Conservation (phyloP, 2,797 vertebrate species). For the Gymnoscopelus braueri region DNA sequence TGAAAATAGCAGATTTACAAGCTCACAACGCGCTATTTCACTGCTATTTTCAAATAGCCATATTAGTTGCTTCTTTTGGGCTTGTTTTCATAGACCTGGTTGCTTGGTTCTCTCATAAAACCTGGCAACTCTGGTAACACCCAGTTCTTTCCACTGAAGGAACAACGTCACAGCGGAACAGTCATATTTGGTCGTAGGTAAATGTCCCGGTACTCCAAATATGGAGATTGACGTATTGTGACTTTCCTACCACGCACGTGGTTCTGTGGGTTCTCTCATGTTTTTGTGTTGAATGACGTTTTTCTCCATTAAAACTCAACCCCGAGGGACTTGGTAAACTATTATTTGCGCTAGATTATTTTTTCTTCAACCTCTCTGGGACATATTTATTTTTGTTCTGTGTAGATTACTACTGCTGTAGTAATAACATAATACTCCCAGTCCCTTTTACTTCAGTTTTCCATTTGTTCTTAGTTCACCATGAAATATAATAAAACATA, state of each 20-base stretch:
- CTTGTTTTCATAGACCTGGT: too few species aligned
- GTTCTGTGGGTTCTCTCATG: slow-evolving; percentile 69
- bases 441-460: too few species aligned
- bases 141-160: slow-evolving; percentile 70
- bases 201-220: slow-evolving; percentile 66
- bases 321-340: slow-evolving; percentile 20
- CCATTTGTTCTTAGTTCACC: too few species aligned
- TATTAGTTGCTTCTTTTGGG: too few species aligned
- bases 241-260: slow-evolving; percentile 70
- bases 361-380: slow-evolving; percentile 2
- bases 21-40: too few species aligned
- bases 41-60: too few species aligned
- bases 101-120: too few species aligned
- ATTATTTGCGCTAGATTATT: slow-evolving; percentile 28
- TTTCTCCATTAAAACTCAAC: slow-evolving; percentile 11
- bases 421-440: too few species aligned
- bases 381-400: background rate
- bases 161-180: slow-evolving; percentile 68
- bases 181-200: slow-evolving; percentile 62
- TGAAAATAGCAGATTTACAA: too few species aligned
- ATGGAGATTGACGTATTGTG: slow-evolving; percentile 65
- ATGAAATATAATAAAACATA: too few species aligned
- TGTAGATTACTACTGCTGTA: too few species aligned
- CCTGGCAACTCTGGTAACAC: background rate
- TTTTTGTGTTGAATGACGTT: slow-evolving; percentile 71